A percentile compares a stretch with the other conserved stretches of the same genome.
These are phyloP conservation scores for Chaitophorus viminalis DNA, from an alignment of 2,888 invertebrate genomes.

Conservation along the genomic window DNA sequence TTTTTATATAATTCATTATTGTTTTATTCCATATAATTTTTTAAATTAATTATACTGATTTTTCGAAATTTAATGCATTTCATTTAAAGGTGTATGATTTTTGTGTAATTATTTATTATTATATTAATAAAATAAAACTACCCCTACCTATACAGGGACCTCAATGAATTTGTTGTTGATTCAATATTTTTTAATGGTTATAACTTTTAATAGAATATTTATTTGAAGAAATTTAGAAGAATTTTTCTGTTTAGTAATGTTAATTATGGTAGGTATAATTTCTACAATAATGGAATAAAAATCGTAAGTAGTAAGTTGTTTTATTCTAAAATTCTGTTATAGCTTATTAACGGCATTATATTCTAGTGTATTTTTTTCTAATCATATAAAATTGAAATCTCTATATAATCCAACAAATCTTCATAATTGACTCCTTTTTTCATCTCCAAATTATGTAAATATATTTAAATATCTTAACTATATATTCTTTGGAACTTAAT, in stretches of 20 bases:
- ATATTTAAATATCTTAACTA: not conserved
- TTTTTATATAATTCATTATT: slow-evolving; percentile 57
- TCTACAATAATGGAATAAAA: slow-evolving; percentile 40
- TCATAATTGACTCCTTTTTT: not conserved
- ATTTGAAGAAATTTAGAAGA: slow-evolving; percentile 15
- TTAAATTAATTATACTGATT: slow-evolving; percentile 21
- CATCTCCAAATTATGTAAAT: not conserved
- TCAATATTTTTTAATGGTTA: slow-evolving; percentile 35
- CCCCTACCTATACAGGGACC: slow-evolving; percentile 46
- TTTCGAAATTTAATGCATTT: slow-evolving; percentile 45
- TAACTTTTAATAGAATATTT: not conserved
- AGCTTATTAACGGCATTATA: slow-evolving; percentile 27
- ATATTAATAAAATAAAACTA: slow-evolving; percentile 42
- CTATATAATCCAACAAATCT: not conserved
- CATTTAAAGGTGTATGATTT: slow-evolving; percentile 42
- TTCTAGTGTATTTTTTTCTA: slow-evolving; percentile 31
- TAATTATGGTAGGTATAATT: slow-evolving; percentile 44
- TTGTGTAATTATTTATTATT: slow-evolving; percentile 54
- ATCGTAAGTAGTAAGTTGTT: slow-evolving; percentile 56
- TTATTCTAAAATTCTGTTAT: slow-evolving; percentile 48
- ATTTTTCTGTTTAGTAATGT: slow-evolving; percentile 8
- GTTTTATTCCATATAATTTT: slow-evolving; percentile 58
- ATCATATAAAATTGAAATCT: slow-evolving; percentile 40
- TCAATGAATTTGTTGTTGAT: slow-evolving; percentile 42
- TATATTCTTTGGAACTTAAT: not conserved